These are phyloP conservation scores for Dasysyrphus tricinctus DNA, from an alignment of 2,888 invertebrate species.

Conservation along the genomic window DNA sequence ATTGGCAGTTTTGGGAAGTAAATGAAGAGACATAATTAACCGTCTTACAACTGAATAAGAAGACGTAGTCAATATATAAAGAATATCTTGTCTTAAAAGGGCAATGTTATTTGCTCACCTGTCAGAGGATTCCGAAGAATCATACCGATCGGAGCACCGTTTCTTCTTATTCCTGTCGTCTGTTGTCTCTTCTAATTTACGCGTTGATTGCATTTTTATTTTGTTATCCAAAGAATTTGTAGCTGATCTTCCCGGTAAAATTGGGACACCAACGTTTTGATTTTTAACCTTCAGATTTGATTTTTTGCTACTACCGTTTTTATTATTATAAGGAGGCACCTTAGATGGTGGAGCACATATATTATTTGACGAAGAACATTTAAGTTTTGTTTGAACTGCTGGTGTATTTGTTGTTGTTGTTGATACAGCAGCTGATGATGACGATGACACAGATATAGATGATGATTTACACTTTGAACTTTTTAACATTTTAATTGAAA, in stretches of 20 bases:
- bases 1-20: too few relatives aligned
- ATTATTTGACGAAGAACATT: slow-evolving; percentile 46
- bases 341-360: slow-evolving; percentile 68
- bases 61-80: too few relatives aligned
- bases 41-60: too few relatives aligned
- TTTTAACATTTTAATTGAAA: slow-evolving; percentile 60
- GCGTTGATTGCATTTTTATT: slow-evolving; percentile 27
- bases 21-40: too few relatives aligned
- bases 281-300: slow-evolving; percentile 54
- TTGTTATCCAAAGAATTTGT: slow-evolving; percentile 35
- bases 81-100: too few relatives aligned
- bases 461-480: slow-evolving; percentile 64
- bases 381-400: slow-evolving; percentile 34
- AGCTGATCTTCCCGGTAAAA: slow-evolving; percentile 33
- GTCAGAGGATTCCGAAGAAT: slow-evolving; percentile 97
- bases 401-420: slow-evolving; percentile 45
- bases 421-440: slow-evolving; percentile 36
- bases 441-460: slow-evolving; percentile 50
- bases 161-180: slow-evolving; percentile 91
- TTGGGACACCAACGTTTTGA: slow-evolving; percentile 51
- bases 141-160: slow-evolving; percentile 95
- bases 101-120: slow-evolving; percentile 86
- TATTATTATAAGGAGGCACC: slow-evolving; percentile 52
- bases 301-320: slow-evolving; percentile 47
- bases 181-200: slow-evolving; percentile 76